Evolutionary conservation across 92 coral and sea anemone species (phyloP), one percentile per base, ranked within the genome.

Genomic region (Phymanthus crucifer): DNA sequence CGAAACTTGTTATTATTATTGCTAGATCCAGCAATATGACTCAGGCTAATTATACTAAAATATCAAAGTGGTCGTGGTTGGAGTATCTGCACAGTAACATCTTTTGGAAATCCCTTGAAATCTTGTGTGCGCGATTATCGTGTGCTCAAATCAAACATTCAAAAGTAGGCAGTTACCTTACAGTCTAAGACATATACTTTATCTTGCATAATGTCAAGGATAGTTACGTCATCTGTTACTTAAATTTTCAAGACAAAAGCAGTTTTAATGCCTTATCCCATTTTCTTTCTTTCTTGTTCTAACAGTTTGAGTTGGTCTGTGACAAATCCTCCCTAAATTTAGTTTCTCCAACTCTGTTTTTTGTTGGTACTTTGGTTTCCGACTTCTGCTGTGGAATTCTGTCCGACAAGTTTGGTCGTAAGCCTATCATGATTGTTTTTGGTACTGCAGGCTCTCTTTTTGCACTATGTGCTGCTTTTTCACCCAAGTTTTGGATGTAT

Each of bases 221-320:
- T n/a, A n/a, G n/a, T 43, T 43, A 10, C 48, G 10, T 27, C 33
- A n/a, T 17, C 29, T 61, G 27, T n/a, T n/a, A n/a, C n/a, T n/a
- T n/a, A n/a, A n/a, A n/a, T n/a, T 52, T 52, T 13, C 14, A 12
- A 14, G 14, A 6, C 24, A 11, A 10, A 27, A 69, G 16, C 35
- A 38, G 7, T 21, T 19, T 54, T 54, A 3, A 34, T 45, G 19
- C 4, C 1, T 61, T 32, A 57, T 21, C 14, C 29, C 32, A 76
- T 2, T 17, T 31, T 0, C 40, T 17, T 23, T 40, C 19, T 65
- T 43, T n/a, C n/a, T n/a, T 2, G 47, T 76, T 83, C 32, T 40
- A 2, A 73, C 79, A 86, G 89, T 86, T 86, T 86, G 82, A 86
- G 23, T 47, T 86, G 71, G 82, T 86, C 54, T 86, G 89, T 29